Evolutionary conservation across 2,113 vertebrate genomes (phyloP), one percentile per base, ranked within the genome.

Genomic region (Lophochroa leadbeateri): DNA sequence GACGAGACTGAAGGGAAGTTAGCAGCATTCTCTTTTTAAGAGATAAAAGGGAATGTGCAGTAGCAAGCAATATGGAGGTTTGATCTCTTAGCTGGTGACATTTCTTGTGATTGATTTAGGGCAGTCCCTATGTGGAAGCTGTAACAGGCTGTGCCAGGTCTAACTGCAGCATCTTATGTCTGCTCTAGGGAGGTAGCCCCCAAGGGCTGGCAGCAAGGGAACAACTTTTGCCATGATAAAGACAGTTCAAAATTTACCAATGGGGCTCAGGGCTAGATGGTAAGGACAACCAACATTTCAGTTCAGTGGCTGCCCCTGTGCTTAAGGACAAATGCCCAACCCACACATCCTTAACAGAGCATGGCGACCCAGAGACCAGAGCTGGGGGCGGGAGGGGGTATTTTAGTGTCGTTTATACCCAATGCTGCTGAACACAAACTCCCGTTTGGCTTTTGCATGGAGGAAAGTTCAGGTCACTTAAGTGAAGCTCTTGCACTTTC

Each of bases 21-120:
- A 93, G 44, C 39, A 68, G 35, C 68, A 57, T 85, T 53, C 8
- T 70, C 64, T 60, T 81, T 84, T 86, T 69, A 83, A 87, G 44
- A 93, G 90, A 95, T 96, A 58, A 93, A 86, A 95, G 64, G 18
- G 39, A 82, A 31, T 55, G 18, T 96, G 55, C 2, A 1, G 46
- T 83, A 86, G 70, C 64, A 84, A 72, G 82, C 64, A 78, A 33
- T 79, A 71, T 27, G 64, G 64, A 93, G 75, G 71, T 83, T 93
- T 94, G 95, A 95, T 95, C 82, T 92, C 79, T 64, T 86, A 60
- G 47, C 57, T 52, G 53, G 65, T 84, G 72, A 88, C 47, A 24
- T 78, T 92, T 90, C 88, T 60, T 81, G 33, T 86, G 92, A 96
- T 90, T 92, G 85, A 94, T 97, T 95, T 90, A 96, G 94, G 92